Conservation (phyloP, 2,888 invertebrate species). For the Eremobia ochroleuca region DNA sequence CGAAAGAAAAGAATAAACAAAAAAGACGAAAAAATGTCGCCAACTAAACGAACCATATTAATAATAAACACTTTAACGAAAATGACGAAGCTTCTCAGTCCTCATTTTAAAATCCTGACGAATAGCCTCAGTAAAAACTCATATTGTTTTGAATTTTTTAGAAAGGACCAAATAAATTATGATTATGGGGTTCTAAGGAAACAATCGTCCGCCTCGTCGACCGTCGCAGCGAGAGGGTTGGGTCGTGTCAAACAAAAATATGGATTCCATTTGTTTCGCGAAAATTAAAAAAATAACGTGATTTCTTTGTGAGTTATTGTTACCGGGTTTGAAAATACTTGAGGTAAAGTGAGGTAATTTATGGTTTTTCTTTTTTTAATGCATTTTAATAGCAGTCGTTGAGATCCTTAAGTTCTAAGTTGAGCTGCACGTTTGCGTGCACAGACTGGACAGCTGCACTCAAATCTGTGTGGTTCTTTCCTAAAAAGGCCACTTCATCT, state of each 20-base stretch:
- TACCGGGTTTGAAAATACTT: conserved; percentile 15
- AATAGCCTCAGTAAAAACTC: conserved; percentile 58
- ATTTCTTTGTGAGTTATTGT: conserved; percentile 56
- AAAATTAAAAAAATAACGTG: conserved; percentile 61
- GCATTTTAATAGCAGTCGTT: neutral
- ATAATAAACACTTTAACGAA: conserved; percentile 51
- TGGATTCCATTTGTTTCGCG: conserved; percentile 52
- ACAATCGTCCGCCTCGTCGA: conserved; percentile 67
- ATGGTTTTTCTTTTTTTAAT: conserved; percentile 8
- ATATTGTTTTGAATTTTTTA: conserved; percentile 70
- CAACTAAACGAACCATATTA: conserved; percentile 37
- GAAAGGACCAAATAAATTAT: conserved; percentile 74
- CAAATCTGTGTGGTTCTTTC: neutral
- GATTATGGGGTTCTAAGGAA: conserved; percentile 72
- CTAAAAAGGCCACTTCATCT: neutral
- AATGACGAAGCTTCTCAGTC: conserved; percentile 59
- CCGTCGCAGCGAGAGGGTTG: conserved; percentile 62
- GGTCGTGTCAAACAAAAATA: conserved; percentile 61
- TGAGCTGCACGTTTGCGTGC: neutral
- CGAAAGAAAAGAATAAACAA: neutral
- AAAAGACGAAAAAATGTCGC: conserved; percentile 12
- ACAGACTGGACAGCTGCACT: neutral
- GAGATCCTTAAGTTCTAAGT: neutral
- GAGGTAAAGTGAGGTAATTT: conserved; percentile 30
- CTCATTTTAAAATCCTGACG: conserved; percentile 69